Evolutionary conservation across 1,140 invertebrate species (phyloP).

Genomic region (Muscidifurax raptorellus): DNA sequence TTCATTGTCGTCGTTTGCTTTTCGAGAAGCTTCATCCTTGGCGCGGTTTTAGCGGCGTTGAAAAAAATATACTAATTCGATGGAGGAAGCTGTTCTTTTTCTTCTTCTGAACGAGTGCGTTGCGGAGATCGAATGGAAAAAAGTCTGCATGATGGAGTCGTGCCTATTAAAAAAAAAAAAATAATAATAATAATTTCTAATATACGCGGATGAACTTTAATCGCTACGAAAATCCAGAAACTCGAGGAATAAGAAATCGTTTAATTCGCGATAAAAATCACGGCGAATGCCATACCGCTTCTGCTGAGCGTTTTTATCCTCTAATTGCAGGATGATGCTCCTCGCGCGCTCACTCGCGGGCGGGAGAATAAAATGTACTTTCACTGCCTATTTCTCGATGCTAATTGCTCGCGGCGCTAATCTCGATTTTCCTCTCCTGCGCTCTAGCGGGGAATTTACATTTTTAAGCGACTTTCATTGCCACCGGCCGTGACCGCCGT

Average conservation of each 20-base stretch:
- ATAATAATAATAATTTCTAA: not conserved
- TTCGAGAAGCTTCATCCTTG: slow-evolving; percentile 1
- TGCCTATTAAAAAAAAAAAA: too few species aligned
- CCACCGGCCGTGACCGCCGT: slow-evolving; percentile 52
- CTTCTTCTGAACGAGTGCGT: slow-evolving; percentile 15
- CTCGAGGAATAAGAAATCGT: not conserved
- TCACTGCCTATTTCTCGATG: slow-evolving; percentile 65
- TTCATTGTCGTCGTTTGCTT: not conserved
- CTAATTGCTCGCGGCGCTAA: slow-evolving; percentile 57
- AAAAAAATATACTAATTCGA: not conserved
- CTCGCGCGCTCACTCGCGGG: not conserved
- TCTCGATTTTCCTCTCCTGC: slow-evolving; percentile 23
- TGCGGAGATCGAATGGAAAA: not conserved
- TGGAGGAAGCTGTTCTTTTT: not conserved
- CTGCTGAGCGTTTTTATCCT: not conserved
- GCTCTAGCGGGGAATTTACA: slow-evolving; percentile 57
- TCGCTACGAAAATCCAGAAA: not conserved
- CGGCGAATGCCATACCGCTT: not conserved
- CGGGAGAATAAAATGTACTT: slow-evolving; percentile 54
- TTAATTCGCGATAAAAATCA: slow-evolving; percentile 22
- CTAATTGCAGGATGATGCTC: slow-evolving; percentile 36
- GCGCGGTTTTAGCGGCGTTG: not conserved
- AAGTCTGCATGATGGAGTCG: too few species aligned
- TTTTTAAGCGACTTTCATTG: slow-evolving; percentile 67
- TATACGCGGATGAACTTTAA: not conserved